These are phyloP conservation scores for Drosophila anomalata DNA, from an alignment of 2,888 invertebrate genomes.

Conservation along the genomic window DNA sequence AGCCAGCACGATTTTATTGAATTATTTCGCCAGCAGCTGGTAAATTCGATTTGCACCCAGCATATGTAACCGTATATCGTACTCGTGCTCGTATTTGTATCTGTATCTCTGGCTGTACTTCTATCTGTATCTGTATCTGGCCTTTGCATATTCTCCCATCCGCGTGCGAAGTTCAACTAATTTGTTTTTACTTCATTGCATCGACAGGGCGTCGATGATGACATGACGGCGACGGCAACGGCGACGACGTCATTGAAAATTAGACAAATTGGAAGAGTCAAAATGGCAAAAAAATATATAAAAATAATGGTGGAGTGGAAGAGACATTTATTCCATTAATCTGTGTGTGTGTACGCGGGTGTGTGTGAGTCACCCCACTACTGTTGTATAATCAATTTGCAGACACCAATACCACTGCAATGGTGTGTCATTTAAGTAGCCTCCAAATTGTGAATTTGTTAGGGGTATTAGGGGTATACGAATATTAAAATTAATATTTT, in stretches of 20 bases:
- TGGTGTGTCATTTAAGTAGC: conserved; percentile 71
- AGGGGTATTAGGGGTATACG: conserved; percentile 18
- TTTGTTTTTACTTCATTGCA: conserved; percentile 65
- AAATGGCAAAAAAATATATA: conserved; percentile 62
- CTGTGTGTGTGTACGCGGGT: conserved; percentile 2
- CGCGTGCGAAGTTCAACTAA: conserved; percentile 56
- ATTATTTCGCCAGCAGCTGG: conserved; percentile 76
- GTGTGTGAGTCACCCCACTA: conserved; percentile 15
- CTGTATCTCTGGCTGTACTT: conserved; percentile 1
- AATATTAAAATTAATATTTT: background rate
- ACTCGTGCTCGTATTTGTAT: conserved; percentile 3
- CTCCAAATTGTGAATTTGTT: conserved; percentile 40
- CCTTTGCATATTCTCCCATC: conserved; percentile 40
- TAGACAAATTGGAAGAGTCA: conserved; percentile 76
- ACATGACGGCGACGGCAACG: conserved; percentile 7
- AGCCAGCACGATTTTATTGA: conserved; percentile 73
- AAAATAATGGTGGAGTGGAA: conserved; percentile 30
- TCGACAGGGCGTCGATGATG: conserved; percentile 35
- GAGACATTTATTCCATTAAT: conserved; percentile 39
- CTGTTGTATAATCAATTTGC: conserved; percentile 65
- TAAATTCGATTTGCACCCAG: conserved; percentile 73
- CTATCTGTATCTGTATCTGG: conserved; percentile 2
- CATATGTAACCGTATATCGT: conserved; percentile 28
- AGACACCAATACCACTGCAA: conserved; percentile 31
- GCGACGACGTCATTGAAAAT: conserved; percentile 72